Base-by-base conservation (phyloP, 2,113 vertebrate genomes). In the Tilapia sparmanii region DNA sequence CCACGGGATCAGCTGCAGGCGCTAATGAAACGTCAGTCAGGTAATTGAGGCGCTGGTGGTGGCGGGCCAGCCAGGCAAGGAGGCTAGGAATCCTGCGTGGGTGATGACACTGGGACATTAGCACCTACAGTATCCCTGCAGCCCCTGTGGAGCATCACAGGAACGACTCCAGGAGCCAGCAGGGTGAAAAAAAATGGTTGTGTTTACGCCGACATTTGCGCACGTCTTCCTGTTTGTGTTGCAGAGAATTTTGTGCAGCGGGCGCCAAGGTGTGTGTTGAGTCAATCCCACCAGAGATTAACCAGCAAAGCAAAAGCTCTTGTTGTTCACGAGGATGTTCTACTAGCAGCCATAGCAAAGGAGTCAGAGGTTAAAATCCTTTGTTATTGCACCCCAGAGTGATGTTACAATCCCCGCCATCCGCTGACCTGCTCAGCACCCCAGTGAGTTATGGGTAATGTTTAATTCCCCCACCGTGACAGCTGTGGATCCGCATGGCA, bases 1-100 rank as follows among this genome's bases (percentile, higher is more conserved):
- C 94, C 94, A 89, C 89, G 91, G 95, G 95, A 95, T 96, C 95
- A 96, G 95, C 95, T 95, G 95, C 94, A 96, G 91, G 83, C 94
- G 73, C 95, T 96, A 95, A 96, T 96, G 95, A 96, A 96, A 95
- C 93, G 95, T 96, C 95, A 96, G 93, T 95, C 95, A 95, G 94
- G 95, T 96, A 95, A 96, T 95, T 96, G 95, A 95, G 95, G 94
- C 94, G 91, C 73, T 92, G 94, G 94, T 85, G 90, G 92, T 94
- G 94, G 95, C 89, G 91, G 92, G 83, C 92, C 92, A 92, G 91
- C 92, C 94, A 94, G 93, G 90, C 93, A 94, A 91, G 92, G 89
- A 93, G 94, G 91, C 94, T 78, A 78, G 73, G 73, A 78, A 91
- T 93, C 85, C 81, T 87, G 83, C 83, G 86, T 89, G 93, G 94